A percentile compares a stretch with the other conserved stretches of the same genome.
Conservation (phyloP, 1,140 invertebrate species). For the Chelonus insularis region DNA sequence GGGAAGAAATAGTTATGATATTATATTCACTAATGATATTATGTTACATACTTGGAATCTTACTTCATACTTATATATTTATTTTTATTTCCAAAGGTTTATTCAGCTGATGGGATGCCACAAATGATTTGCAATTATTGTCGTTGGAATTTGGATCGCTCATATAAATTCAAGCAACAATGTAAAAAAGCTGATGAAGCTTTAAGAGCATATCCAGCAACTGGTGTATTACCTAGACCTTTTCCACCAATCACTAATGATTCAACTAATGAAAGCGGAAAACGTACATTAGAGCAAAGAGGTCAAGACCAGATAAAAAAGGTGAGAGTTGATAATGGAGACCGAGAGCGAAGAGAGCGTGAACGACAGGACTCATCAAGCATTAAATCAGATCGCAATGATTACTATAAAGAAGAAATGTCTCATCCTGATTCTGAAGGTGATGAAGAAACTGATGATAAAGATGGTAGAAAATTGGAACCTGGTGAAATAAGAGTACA, state of each 20-base stretch:
- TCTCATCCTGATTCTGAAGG: slow-evolving; percentile 58
- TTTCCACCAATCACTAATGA: slow-evolving; percentile 51
- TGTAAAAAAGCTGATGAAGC: slow-evolving; percentile 73
- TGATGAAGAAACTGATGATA: slow-evolving; percentile 40
- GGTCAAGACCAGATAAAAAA: slow-evolving; percentile 45
- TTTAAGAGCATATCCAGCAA: slow-evolving; percentile 67
- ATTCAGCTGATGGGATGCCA: slow-evolving; percentile 73
- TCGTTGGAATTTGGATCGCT: slow-evolving; percentile 67
- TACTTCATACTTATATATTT: too few relatives aligned
- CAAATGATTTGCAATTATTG: slow-evolving; percentile 70
- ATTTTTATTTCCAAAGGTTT: slow-evolving; percentile 61
- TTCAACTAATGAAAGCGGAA: slow-evolving; percentile 37
- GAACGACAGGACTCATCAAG: slow-evolving; percentile 19
- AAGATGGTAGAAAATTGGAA: slow-evolving; percentile 50
- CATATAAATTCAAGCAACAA: slow-evolving; percentile 73
- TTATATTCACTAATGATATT: too few relatives aligned
- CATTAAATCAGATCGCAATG: slow-evolving; percentile 16
- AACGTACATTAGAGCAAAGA: slow-evolving; percentile 43
- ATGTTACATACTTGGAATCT: too few relatives aligned
- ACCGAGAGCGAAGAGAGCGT: slow-evolving; percentile 41
- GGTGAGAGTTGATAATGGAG: slow-evolving; percentile 48
- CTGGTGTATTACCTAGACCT: slow-evolving; percentile 65
- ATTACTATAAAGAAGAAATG: slow-evolving; percentile 54
- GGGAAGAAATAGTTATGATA: too few relatives aligned
- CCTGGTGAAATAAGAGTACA: slow-evolving; percentile 60